Percentiles rank a stretch among this genome's conserved stretches.
phyloP scores from a whole-genome alignment of 2,797 vertebrate genomes.

The Macroramphosus scolopax region DNA sequence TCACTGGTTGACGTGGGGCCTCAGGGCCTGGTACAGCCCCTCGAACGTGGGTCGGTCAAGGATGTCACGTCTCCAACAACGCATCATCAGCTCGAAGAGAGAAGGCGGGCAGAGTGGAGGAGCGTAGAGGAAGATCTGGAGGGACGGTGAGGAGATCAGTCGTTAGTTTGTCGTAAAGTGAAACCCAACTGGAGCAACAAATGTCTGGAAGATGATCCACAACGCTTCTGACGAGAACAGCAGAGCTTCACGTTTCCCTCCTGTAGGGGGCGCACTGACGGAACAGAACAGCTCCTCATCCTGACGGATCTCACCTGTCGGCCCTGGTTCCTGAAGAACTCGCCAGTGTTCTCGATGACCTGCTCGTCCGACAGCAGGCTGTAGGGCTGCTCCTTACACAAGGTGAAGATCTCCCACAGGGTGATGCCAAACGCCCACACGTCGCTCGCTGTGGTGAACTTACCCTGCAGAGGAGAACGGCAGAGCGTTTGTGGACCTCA shows the following conservation, averaged over 20 bases:
- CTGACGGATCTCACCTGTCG: constrained; percentile 88
- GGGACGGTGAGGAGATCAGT: neutral
- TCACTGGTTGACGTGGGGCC: constrained; percentile 81
- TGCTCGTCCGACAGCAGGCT: constrained; percentile 92
- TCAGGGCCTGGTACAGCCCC: constrained; percentile 82
- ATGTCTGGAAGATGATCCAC: no score
- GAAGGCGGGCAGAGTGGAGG: constrained; percentile 82
- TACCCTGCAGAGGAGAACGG: constrained; percentile 78
- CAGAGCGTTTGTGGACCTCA: no score
- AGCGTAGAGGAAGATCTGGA: constrained; percentile 81
- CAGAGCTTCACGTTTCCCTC: no score
- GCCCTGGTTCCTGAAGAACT: constrained; percentile 97
- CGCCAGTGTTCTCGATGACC: constrained; percentile 97
- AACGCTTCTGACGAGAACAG: no score
- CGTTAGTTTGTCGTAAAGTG: no score
- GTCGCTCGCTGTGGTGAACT: constrained; percentile 95
- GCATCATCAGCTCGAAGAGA: constrained; percentile 86
- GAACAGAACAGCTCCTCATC: no score
- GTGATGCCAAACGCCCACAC: constrained; percentile 97
- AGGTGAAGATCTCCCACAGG: constrained; percentile 93
- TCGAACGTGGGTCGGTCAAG: constrained; percentile 80
- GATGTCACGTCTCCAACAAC: constrained; percentile 84
- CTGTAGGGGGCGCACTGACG: no score
- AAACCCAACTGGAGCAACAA: no score
- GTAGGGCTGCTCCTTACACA: constrained; percentile 95